Conservation (phyloP, 2,888 invertebrate genomes). For the Drosophila fungiperda region DNA sequence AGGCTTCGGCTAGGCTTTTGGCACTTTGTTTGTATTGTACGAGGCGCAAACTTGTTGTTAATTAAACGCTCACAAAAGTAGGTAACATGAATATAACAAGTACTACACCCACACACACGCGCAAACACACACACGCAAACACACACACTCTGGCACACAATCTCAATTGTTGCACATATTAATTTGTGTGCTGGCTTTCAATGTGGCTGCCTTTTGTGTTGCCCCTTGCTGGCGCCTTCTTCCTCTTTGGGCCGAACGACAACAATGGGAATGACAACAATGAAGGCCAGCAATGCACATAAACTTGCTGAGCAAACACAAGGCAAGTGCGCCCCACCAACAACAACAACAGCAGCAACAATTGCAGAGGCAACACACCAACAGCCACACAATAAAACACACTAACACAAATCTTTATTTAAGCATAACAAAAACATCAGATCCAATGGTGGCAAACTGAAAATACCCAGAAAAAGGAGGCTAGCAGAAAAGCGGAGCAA, state of each 20-base stretch:
- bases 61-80: slow-evolving; percentile 79
- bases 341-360: slow-evolving; percentile 19
- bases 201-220: slow-evolving; percentile 54
- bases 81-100: slow-evolving; percentile 74
- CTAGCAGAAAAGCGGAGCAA: slow-evolving; percentile 16
- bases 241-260: slow-evolving; percentile 50
- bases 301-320: slow-evolving; percentile 69
- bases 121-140: slow-evolving; percentile 4
- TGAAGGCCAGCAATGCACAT: slow-evolving; percentile 76
- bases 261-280: slow-evolving; percentile 76
- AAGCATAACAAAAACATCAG: slow-evolving; percentile 70
- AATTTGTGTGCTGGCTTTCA: slow-evolving; percentile 60
- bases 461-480: slow-evolving; percentile 21
- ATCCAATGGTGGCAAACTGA: slow-evolving; percentile 50
- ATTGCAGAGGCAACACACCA: slow-evolving; percentile 1
- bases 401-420: slow-evolving; percentile 80
- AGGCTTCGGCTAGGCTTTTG: slow-evolving; percentile 53
- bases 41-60: slow-evolving; percentile 70
- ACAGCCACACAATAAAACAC: slow-evolving; percentile 49
- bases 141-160: slow-evolving; percentile 3
- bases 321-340: slow-evolving; percentile 56
- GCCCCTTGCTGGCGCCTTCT: slow-evolving; percentile 46
- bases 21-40: slow-evolving; percentile 49
- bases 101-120: slow-evolving; percentile 33
- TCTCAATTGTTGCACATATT: slow-evolving; percentile 75